Evolutionary conservation across 1,140 invertebrate genomes (phyloP).

Genomic region (Meteorus sp.): DNA sequence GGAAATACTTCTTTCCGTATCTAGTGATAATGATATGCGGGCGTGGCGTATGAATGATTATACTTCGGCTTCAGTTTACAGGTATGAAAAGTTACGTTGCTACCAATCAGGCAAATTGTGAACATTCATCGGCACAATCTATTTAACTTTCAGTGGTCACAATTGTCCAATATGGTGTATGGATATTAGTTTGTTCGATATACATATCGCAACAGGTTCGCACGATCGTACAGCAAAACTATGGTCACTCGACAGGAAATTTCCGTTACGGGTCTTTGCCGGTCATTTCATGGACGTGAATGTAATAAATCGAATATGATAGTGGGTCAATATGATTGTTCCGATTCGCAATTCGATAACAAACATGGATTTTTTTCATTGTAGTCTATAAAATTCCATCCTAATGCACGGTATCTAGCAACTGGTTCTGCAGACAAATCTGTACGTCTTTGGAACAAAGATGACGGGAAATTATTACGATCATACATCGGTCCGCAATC

Average conservation of each 20-base stretch:
- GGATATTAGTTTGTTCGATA: slow-evolving; percentile 72
- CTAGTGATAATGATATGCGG: slow-evolving; percentile 76
- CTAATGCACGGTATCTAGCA: slow-evolving; percentile 78
- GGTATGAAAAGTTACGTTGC: no score
- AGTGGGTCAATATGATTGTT: not conserved
- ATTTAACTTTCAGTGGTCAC: slow-evolving; percentile 66
- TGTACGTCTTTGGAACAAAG: slow-evolving; percentile 73
- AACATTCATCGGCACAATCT: slow-evolving; percentile 8
- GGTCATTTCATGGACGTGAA: slow-evolving; percentile 85
- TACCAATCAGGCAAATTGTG: no score
- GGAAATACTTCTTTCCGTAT: slow-evolving; percentile 71
- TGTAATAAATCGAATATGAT: slow-evolving; percentile 55
- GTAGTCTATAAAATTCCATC: slow-evolving; percentile 79
- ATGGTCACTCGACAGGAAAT: slow-evolving; percentile 81
- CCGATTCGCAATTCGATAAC: not conserved
- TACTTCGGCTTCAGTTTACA: slow-evolving; percentile 71
- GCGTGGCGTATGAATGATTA: slow-evolving; percentile 71
- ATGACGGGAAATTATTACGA: slow-evolving; percentile 64
- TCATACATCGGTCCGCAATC: slow-evolving; percentile 66
- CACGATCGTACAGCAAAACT: slow-evolving; percentile 82
- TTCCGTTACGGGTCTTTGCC: slow-evolving; percentile 77
- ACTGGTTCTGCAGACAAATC: slow-evolving; percentile 78
- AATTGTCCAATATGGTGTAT: slow-evolving; percentile 86
- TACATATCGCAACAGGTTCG: slow-evolving; percentile 80
- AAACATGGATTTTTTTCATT: slow-evolving; percentile 29